Conservation (phyloP, 1,140 invertebrate genomes). For the Ladona fulva region DNA sequence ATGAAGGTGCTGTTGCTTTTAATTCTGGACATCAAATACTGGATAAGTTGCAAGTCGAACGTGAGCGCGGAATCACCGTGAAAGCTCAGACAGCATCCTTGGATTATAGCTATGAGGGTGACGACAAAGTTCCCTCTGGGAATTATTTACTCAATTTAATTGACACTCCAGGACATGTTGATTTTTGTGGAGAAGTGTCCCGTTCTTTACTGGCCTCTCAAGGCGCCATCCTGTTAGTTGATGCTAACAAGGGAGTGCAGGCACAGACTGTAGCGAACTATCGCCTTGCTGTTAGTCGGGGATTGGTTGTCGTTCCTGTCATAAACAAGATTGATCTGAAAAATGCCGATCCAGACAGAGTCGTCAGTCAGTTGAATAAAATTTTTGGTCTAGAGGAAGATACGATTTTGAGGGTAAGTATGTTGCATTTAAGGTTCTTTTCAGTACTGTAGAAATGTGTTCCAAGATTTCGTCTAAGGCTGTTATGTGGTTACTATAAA, state of each 20-base stretch:
- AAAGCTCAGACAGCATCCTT: slow-evolving; percentile 95
- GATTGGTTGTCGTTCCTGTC: slow-evolving; percentile 81
- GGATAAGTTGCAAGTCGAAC: slow-evolving; percentile 83
- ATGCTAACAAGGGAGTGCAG: slow-evolving; percentile 91
- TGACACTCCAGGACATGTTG: slow-evolving; percentile 97
- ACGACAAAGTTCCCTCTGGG: slow-evolving; percentile 29
- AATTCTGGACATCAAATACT: slow-evolving; percentile 70
- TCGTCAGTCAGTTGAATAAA: slow-evolving; percentile 66
- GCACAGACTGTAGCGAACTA: slow-evolving; percentile 98
- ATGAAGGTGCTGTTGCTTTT: slow-evolving; percentile 55
- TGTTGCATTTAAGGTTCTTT: not conserved
- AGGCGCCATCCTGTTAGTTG: slow-evolving; percentile 88
- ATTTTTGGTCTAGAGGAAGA: slow-evolving; percentile 73
- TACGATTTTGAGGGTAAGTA: slow-evolving; percentile 51
- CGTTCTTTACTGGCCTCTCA: slow-evolving; percentile 85
- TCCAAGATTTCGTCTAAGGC: no score
- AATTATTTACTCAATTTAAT: slow-evolving; percentile 91
- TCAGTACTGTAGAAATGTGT: not conserved
- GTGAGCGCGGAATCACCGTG: slow-evolving; percentile 93
- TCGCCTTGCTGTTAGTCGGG: slow-evolving; percentile 75
- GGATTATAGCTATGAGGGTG: slow-evolving; percentile 57
- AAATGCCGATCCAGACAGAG: slow-evolving; percentile 73
- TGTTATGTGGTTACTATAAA: no score
- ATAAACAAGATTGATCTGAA: slow-evolving; percentile 96
- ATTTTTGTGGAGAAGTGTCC: slow-evolving; percentile 94